Conservation (phyloP, 2,797 vertebrate genomes). For the Urocyon cinereoargenteus region DNA sequence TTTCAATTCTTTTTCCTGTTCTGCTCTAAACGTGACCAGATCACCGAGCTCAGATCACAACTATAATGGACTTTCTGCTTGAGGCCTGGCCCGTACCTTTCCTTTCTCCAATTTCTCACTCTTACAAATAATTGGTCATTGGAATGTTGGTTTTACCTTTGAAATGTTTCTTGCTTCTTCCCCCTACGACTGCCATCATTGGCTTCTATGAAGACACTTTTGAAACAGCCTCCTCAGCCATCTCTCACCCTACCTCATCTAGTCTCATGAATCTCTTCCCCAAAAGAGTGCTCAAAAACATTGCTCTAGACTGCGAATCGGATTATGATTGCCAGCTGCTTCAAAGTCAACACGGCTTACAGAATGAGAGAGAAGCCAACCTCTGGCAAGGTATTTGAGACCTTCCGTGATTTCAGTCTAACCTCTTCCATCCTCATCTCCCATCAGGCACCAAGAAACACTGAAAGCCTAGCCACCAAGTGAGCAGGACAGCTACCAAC, state of each 20-base stretch:
- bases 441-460: neutral
- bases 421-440: neutral
- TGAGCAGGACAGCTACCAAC: conserved; percentile 67
- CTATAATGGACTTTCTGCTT: neutral
- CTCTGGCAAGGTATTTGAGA: neutral
- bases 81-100: neutral
- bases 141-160: neutral
- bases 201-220: neutral
- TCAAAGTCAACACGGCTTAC: neutral
- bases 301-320: neutral
- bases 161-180: neutral
- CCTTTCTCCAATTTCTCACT: neutral
- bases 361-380: neutral
- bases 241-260: neutral
- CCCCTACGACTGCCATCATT: neutral
- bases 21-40: neutral
- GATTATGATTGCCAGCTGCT: neutral
- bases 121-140: neutral
- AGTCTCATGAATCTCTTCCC: neutral
- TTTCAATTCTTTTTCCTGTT: neutral
- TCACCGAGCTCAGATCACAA: neutral
- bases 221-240: neutral
- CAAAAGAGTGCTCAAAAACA: neutral
- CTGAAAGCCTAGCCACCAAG: conserved; percentile 34
- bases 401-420: neutral